Base-by-base conservation (phyloP, 2,888 invertebrate genomes). In the Drosophila rubida region DNA sequence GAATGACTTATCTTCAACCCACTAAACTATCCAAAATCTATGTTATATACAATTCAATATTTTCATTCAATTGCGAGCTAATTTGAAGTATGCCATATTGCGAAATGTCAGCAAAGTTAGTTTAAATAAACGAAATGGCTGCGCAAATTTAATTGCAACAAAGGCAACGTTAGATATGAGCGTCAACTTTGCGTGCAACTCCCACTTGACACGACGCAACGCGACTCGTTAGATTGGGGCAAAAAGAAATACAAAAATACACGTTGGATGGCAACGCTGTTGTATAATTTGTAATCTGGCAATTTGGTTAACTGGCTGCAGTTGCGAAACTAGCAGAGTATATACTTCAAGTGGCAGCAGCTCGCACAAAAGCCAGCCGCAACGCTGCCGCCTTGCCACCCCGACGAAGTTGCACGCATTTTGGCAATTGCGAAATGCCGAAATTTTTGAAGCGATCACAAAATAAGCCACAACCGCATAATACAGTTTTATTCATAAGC, bases 381-480 rank as follows among this genome's bases (percentile, higher is more conserved):
- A 45, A n/a, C 0, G 8, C 27, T 11, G 8, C 5, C 8, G 1
- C 14, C 13, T 14, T 8, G 39, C 41, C 30, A 19, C 32, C 30
- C 7, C 14, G 30, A n/a, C 7, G 2, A 9, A 16, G n/a, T 5
- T 13, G 39, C 57, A 14, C 35, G 23, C 53, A 53, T 51, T 51
- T 51, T 51, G 60, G 37, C 60, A 60, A 55, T 63, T 58, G 57
- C 58, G 59, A 72, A 68, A 55, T 63, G 55, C 59, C 58, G 59
- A 72, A 68, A 64, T 70, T 67, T 74, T 61, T 76, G 72, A 73
- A 70, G 66, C 77, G 82, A 83, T 87, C 82, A 81, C 48, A 77
- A 72, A 82, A 85, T 70, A 77, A 81, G 85, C 87, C 85, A 62
- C 85, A 83, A 75, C 85, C 83, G 69, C 87, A 87, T 81, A 81